Percentiles rank a stretch among this genome's conserved stretches.
These are phyloP conservation scores for Ceratothoa steindachneri DNA, from an alignment of 2,888 invertebrate species.

Conservation along the genomic window DNA sequence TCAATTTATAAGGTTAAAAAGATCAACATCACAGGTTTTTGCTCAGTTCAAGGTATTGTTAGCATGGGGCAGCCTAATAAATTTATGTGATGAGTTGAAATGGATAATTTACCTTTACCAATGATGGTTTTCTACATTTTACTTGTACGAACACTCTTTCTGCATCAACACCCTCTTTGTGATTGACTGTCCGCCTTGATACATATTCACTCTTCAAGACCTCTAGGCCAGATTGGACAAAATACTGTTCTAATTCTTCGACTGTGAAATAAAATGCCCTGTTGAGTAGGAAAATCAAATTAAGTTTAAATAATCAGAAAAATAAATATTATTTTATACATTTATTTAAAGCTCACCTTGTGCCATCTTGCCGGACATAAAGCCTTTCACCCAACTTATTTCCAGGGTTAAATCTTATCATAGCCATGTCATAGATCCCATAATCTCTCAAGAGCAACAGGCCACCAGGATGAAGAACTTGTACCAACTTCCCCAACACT, in stretches of 20 bases:
- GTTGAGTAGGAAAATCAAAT: conserved; percentile 50
- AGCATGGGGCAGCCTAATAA: no score
- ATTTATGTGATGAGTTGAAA: no score
- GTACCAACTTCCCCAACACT: conserved; percentile 61
- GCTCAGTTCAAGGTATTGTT: no score
- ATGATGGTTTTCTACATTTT: conserved; percentile 58
- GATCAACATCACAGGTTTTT: no score
- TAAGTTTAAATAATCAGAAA: not conserved
- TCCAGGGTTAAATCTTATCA: conserved; percentile 85
- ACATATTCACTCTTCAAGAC: conserved; percentile 70
- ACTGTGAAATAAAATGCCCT: conserved; percentile 76
- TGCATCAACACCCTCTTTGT: conserved; percentile 85
- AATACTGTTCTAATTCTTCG: conserved; percentile 66
- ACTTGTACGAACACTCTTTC: conserved; percentile 90
- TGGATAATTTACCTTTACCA: no score
- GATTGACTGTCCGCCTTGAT: conserved; percentile 81
- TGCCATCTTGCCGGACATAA: conserved; percentile 95
- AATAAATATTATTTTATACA: not conserved
- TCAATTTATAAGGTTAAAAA: no score
- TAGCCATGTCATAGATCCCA: conserved; percentile 92
- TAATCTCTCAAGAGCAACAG: conserved; percentile 85
- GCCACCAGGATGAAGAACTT: conserved; percentile 62
- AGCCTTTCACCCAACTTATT: conserved; percentile 87
- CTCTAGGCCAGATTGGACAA: conserved; percentile 67
- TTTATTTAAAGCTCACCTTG: conserved; percentile 61